Percentiles rank a stretch among this genome's conserved stretches.
phyloP scores from a whole-genome alignment of 2,113 vertebrate species.

The Chloropsis cyanopogon region DNA sequence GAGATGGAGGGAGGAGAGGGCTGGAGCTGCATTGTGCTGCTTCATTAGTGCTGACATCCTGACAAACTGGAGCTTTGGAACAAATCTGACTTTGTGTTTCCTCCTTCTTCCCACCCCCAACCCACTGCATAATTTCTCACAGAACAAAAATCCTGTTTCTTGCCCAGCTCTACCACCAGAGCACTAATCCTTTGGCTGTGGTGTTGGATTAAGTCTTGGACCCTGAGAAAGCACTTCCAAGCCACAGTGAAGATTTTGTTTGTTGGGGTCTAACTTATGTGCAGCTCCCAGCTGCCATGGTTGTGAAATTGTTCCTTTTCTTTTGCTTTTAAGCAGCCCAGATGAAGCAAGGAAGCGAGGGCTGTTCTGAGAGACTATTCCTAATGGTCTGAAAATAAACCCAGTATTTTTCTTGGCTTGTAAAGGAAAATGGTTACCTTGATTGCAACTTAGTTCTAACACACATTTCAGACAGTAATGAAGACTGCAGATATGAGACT shows the following conservation, averaged over 20 bases:
- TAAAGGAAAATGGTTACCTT: conserved; percentile 44
- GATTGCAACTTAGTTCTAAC: conserved; percentile 43
- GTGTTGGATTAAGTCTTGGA: not conserved
- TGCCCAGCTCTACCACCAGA: not conserved
- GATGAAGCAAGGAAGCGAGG: conserved; percentile 36
- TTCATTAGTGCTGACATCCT: not conserved
- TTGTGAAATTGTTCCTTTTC: conserved; percentile 7
- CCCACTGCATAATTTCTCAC: not conserved
- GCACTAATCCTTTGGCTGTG: not conserved
- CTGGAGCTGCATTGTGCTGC: not conserved
- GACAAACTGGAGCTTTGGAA: not conserved
- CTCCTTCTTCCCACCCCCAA: not conserved
- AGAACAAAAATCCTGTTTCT: not conserved
- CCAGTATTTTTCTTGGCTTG: conserved; percentile 60
- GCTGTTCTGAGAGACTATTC: conserved; percentile 28
- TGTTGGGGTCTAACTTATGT: not conserved
- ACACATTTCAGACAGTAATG: conserved; percentile 34
- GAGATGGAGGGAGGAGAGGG: not conserved
- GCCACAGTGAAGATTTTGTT: not conserved
- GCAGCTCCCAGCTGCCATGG: not conserved
- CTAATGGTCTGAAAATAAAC: conserved; percentile 63
- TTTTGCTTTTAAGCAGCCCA: not conserved
- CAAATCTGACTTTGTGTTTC: not conserved
- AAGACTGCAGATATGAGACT: conserved; percentile 27
- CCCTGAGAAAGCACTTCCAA: not conserved